A percentile compares a stretch with the other conserved stretches of the same genome.
Conservation (phyloP, 2,888 invertebrate genomes). For the Galerucella nymphaeae region DNA sequence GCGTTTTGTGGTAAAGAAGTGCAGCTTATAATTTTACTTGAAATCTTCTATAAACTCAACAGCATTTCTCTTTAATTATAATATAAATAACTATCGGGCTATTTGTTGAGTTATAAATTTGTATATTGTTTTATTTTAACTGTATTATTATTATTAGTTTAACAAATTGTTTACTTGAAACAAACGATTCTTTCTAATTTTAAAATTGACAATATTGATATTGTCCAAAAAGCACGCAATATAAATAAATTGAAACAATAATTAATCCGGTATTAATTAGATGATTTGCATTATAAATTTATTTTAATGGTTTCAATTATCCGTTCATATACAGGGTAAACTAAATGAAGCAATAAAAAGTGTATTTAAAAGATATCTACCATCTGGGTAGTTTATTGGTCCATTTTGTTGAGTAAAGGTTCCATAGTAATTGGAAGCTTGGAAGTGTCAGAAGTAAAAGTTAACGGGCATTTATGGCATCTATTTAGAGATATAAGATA, state of each 20-base stretch:
- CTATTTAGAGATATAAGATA: constrained; percentile 42
- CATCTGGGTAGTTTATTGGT: constrained; percentile 39
- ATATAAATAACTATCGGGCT: constrained; percentile 19
- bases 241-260: constrained; percentile 1
- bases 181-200: not conserved
- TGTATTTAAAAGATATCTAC: constrained; percentile 35
- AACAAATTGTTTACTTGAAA: not conserved
- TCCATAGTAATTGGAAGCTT: constrained; percentile 40
- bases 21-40: constrained; percentile 32
- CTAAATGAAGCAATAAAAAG: constrained; percentile 32
- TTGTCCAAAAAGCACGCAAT: not conserved
- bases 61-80: constrained; percentile 20
- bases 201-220: constrained; percentile 1
- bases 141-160: no score
- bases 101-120: no score
- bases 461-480: constrained; percentile 42
- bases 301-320: no score
- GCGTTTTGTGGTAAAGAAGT: constrained; percentile 32
- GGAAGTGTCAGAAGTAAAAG: constrained; percentile 39
- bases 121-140: no score
- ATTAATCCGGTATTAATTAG: not conserved
- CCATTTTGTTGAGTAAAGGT: constrained; percentile 32
- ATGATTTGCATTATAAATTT: not conserved
- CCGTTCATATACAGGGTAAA: not conserved
- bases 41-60: constrained; percentile 27